Base-by-base conservation (phyloP, 2,888 invertebrate genomes). In the Tetragonula carbonaria region DNA sequence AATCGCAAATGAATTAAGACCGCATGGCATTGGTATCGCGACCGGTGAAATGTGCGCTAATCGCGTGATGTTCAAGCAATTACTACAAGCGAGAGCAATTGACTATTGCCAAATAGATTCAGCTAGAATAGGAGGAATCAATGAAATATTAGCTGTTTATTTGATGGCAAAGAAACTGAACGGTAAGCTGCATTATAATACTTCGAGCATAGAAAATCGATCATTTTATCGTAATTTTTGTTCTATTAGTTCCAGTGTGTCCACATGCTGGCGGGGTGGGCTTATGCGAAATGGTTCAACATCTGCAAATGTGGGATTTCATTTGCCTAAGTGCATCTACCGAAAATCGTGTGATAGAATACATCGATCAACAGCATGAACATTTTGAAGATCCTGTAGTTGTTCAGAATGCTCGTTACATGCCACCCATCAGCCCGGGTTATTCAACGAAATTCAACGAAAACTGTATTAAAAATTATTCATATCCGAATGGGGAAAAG, bases 191-290 rank as follows among this genome's bases (percentile, higher is more conserved):
- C 0, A 72, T 45, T 63, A 72, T 16, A 3, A 38, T 57, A 51
- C 23, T 23, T 23, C 8, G 3, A 62, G 14, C 8, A 38, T 66
- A 38, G 3, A 14, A 2, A 1, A n/a, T 2, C 23, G 28, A 28
- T 16, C 18, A 62, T 23, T 59, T 53, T 33, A 21, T 63, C 23
- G 4, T 13, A 21, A 63, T 45, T 21, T n/a, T 59, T 81, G 1
- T 80, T n/a, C 0, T 94, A 95, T 38, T 94, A 98, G 98, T 98
- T 23, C 98, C 98, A 92, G 98, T 99, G 2, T 98, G 98, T 93
- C 98, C 99, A 0, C 98, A 99, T 95, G 98, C 98, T 82, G 99
- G 98, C n/a, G 99, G 98, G 13, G 97, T 98, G 16, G 98, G 98
- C 4, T 96, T 99, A 4, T 98, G 98, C 92, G 98, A 98, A 95